Evolutionary conservation across 37 sponge, comb jelly and placozoan species (phyloP).

Genomic region (Beroe forskalii): DNA sequence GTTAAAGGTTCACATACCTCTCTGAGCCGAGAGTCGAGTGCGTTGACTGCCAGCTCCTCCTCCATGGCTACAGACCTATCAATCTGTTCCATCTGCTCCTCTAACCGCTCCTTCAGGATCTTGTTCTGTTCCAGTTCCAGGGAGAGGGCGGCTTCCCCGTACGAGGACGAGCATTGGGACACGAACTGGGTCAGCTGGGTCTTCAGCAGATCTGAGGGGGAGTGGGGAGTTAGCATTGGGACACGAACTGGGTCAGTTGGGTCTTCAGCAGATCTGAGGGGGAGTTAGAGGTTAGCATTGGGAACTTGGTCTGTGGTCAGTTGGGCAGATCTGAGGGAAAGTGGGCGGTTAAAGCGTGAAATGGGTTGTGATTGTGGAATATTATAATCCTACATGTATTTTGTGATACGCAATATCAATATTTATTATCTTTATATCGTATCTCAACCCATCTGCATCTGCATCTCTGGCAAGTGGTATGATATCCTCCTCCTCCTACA

Average conservation of each 20-base stretch:
- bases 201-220: conserved; percentile 23
- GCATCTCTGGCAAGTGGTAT: too few species aligned
- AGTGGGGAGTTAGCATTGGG: conserved; percentile 16
- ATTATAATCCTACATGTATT: too few species aligned
- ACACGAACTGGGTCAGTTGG: conserved; percentile 16
- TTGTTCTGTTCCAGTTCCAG: conserved; percentile 43
- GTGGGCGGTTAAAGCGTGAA: too few species aligned
- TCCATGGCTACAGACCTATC: background rate
- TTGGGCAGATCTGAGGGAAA: too few species aligned
- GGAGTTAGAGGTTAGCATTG: too few species aligned
- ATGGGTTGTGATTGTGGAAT: too few species aligned
- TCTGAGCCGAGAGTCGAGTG: background rate
- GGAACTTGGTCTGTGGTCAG: too few species aligned
- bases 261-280: background rate
- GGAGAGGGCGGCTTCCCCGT: conserved; percentile 43
- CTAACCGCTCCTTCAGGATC: conserved; percentile 55
- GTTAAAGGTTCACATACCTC: too few species aligned
- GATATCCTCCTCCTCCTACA: too few species aligned
- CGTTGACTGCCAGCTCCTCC: conserved; percentile 43
- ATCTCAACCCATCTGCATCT: too few species aligned
- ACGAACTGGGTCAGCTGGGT: conserved; percentile 21
- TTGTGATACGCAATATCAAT: too few species aligned
- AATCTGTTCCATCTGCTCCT: conserved; percentile 50
- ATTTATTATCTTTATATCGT: too few species aligned
- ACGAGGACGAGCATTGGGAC: conserved; percentile 51